These are phyloP conservation scores for Drosophila ochracea DNA, from an alignment of 2,888 invertebrate species.

Conservation along the genomic window DNA sequence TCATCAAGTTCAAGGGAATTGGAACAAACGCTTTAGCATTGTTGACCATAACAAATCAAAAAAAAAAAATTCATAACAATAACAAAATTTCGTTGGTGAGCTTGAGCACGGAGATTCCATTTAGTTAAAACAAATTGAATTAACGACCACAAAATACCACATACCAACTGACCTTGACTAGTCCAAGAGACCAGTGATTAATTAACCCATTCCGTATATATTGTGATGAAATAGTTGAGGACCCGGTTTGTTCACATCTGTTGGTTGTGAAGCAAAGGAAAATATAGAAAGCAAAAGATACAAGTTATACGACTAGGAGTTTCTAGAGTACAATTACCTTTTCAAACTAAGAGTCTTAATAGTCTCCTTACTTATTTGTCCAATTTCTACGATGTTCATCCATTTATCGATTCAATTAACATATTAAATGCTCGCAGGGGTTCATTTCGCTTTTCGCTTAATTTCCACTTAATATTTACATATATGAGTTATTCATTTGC, in stretches of 20 bases:
- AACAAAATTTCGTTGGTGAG: conserved; percentile 7
- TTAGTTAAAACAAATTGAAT: conserved; percentile 19
- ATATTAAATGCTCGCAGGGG: not conserved
- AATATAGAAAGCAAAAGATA: not conserved
- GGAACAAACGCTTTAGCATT: conserved; percentile 42
- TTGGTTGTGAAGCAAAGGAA: not conserved
- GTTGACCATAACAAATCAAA: conserved; percentile 50
- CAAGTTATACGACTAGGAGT: not conserved
- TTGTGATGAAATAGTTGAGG: not conserved
- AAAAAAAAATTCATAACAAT: conserved; percentile 21
- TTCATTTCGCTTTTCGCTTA: conserved; percentile 1
- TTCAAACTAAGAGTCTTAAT: not conserved
- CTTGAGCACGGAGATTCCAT: conserved; percentile 19
- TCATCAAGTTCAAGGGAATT: conserved; percentile 79
- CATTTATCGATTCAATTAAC: not conserved
- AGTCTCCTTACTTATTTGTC: not conserved
- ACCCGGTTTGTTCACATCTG: not conserved
- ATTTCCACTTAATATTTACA: conserved; percentile 28
- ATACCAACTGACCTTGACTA: not conserved
- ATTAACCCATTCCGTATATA: not conserved
- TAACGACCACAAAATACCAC: not conserved
- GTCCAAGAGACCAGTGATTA: not conserved
- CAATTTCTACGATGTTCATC: not conserved
- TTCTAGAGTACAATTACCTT: not conserved
- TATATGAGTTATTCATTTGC: conserved; percentile 19